Conservation (phyloP, 2,797 vertebrate species). For the Anguilla anguilla region DNA sequence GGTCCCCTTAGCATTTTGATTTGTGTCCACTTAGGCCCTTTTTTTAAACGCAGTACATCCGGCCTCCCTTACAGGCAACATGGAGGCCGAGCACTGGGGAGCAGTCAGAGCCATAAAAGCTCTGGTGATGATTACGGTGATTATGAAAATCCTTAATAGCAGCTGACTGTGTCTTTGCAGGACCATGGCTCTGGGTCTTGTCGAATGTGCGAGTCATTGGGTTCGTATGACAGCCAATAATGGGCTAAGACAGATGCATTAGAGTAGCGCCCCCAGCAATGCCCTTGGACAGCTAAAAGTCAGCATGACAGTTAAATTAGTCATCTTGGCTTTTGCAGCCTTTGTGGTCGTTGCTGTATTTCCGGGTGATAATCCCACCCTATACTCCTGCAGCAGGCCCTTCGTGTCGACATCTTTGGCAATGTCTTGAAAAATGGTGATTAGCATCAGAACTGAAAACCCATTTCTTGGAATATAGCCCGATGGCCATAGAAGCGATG, state of each 20-base stretch:
- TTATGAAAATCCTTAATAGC: not conserved
- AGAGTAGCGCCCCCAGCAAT: not conserved
- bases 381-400: not conserved
- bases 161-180: not conserved
- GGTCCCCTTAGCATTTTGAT: not conserved
- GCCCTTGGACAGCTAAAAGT: constrained; percentile 43
- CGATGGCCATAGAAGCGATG: not conserved
- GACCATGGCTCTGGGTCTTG: not conserved
- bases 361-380: not conserved
- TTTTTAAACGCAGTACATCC: not conserved
- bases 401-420: not conserved
- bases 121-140: not conserved
- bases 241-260: constrained; percentile 6
- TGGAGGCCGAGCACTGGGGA: not conserved
- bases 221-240: not conserved
- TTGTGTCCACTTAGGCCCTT: not conserved
- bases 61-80: not conserved
- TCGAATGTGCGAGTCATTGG: not conserved
- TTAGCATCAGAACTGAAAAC: not conserved
- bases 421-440: not conserved
- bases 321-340: constrained; percentile 41
- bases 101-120: not conserved
- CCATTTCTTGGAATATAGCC: not conserved
- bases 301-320: constrained; percentile 52
- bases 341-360: not conserved